phyloP scores from a whole-genome alignment of 1,140 invertebrate genomes.

The Fopius arisanus region DNA sequence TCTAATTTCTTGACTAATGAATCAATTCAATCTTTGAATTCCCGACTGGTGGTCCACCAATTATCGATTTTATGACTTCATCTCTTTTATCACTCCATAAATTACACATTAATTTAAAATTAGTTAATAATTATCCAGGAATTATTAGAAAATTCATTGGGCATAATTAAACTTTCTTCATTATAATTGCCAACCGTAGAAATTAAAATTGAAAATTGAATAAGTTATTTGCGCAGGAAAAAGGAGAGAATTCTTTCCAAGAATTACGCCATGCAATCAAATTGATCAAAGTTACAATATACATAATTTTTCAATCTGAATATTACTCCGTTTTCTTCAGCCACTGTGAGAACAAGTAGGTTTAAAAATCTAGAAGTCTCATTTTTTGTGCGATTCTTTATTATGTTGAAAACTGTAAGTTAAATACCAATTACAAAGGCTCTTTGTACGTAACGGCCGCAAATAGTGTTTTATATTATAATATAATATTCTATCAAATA shows the following conservation, averaged over 20 bases:
- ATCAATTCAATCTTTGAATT: too few relatives aligned
- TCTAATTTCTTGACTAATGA: too few relatives aligned
- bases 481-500: slow-evolving; percentile 60
- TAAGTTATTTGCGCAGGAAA: background rate
- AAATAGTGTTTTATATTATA: slow-evolving; percentile 60
- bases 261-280: background rate
- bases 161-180: too few relatives aligned
- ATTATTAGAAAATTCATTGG: too few relatives aligned
- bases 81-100: too few relatives aligned
- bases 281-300: background rate
- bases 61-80: too few relatives aligned
- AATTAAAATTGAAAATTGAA: background rate
- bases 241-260: background rate
- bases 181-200: background rate
- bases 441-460: slow-evolving; percentile 63
- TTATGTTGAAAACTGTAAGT: slow-evolving; percentile 57
- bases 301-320: background rate
- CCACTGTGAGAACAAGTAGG: background rate
- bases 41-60: too few relatives aligned
- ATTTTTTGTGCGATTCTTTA: slow-evolving; percentile 46
- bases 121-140: too few relatives aligned
- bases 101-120: too few relatives aligned
- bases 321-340: background rate
- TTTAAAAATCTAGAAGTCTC: background rate
- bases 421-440: slow-evolving; percentile 64